These are phyloP conservation scores for Ariolimax columbianus DNA, from an alignment of 2,888 invertebrate species.

Conservation along the genomic window DNA sequence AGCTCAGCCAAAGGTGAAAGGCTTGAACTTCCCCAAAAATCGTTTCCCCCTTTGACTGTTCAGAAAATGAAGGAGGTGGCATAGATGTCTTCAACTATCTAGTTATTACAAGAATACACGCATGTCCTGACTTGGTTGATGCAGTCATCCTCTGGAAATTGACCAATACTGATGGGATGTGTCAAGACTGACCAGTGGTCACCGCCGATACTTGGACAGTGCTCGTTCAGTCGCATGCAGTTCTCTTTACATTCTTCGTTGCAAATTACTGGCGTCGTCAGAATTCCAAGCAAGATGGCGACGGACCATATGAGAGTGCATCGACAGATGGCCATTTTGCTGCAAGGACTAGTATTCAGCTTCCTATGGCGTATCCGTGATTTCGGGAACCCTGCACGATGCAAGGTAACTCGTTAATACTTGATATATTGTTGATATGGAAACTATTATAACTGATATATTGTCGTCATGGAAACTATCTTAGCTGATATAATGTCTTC, in stretches of 20 bases:
- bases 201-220: slow-evolving; percentile 33
- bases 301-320: neutral
- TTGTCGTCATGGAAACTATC: neutral
- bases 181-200: slow-evolving; percentile 24
- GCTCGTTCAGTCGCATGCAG: slow-evolving; percentile 25
- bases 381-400: neutral
- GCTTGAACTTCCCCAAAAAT: too few species aligned
- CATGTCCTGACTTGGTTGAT: slow-evolving; percentile 25
- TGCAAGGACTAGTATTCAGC: neutral
- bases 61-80: too few species aligned
- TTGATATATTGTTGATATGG: neutral
- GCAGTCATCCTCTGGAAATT: slow-evolving; percentile 37
- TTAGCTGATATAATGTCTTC: too few species aligned
- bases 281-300: slow-evolving; percentile 3
- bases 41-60: too few species aligned
- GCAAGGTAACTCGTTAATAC: neutral
- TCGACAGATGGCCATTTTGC: neutral
- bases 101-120: slow-evolving; percentile 32
- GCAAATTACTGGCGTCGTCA: neutral
- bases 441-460: neutral
- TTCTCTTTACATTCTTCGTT: slow-evolving; percentile 37
- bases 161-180: neutral
- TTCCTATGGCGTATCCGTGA: too few species aligned
- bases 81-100: too few species aligned
- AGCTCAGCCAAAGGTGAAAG: too few species aligned